Percentiles rank a stretch among this genome's conserved stretches.
phyloP scores from a whole-genome alignment of 2,113 vertebrate species.

The Syngnathus scovelli region DNA sequence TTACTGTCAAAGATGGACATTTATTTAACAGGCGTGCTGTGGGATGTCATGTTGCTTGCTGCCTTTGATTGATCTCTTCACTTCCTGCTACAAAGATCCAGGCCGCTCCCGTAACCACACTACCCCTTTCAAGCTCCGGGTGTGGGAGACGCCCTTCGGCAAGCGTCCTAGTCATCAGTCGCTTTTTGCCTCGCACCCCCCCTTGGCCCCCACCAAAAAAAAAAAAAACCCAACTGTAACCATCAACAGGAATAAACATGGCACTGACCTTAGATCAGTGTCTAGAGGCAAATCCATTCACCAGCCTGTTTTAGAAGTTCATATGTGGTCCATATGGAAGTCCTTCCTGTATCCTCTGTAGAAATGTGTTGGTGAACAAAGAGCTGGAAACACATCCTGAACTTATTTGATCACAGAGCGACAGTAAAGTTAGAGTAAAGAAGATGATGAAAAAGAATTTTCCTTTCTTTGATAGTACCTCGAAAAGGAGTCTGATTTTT shows the following conservation, averaged over 20 bases:
- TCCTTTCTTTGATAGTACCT: constrained; percentile 3
- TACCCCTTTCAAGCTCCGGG: constrained; percentile 49
- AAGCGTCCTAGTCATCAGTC: constrained; percentile 49
- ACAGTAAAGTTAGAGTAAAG: neutral
- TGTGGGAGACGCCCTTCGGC: constrained; percentile 56
- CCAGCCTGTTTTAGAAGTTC: constrained; percentile 39
- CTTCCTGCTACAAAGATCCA: constrained; percentile 66
- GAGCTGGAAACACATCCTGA: constrained; percentile 39
- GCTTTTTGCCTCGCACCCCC: constrained; percentile 27
- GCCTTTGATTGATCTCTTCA: constrained; percentile 59
- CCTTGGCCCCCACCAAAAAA: neutral
- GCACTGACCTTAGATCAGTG: constrained; percentile 62
- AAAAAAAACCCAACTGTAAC: constrained; percentile 49
- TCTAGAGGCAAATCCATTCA: constrained; percentile 52
- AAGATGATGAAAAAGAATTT: neutral
- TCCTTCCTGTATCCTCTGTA: constrained; percentile 49
- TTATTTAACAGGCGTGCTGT: constrained; percentile 55
- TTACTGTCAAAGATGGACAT: constrained; percentile 57
- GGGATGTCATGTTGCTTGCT: constrained; percentile 55
- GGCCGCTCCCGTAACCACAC: constrained; percentile 56
- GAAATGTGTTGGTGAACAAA: constrained; percentile 36
- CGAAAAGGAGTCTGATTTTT: neutral
- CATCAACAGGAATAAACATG: constrained; percentile 55
- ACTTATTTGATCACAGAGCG: constrained; percentile 28
- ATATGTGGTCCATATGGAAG: constrained; percentile 65